phyloP scores from a whole-genome alignment of 2,888 invertebrate species.

The Synergus japonicus region DNA sequence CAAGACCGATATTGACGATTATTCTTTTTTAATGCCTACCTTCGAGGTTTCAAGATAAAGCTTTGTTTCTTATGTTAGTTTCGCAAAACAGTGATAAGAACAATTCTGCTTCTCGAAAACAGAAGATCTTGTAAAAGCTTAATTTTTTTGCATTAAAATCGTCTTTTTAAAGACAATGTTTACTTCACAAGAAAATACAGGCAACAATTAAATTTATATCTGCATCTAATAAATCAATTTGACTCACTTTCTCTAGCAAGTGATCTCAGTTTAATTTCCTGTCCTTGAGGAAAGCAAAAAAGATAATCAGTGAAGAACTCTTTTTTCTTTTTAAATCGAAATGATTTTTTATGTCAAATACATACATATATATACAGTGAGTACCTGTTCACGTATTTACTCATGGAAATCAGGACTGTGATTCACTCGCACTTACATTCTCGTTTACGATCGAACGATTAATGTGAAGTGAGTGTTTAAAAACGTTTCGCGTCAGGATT shows the following conservation, averaged over 20 bases:
- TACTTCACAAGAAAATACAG: background rate
- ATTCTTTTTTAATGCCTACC: constrained; percentile 54
- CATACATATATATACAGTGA: constrained; percentile 18
- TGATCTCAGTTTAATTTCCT: background rate
- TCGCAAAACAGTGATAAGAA: constrained; percentile 53
- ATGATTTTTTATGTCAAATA: constrained; percentile 55
- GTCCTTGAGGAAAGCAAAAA: background rate
- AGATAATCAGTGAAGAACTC: background rate
- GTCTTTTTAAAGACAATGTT: background rate
- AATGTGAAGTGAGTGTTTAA: constrained; percentile 44
- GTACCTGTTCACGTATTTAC: constrained; percentile 51
- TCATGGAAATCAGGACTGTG: constrained; percentile 56
- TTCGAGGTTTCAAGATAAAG: constrained; percentile 57
- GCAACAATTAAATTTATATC: background rate
- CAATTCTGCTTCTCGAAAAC: background rate
- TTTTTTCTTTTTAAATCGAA: background rate
- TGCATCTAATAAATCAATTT: background rate
- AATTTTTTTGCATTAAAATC: background rate
- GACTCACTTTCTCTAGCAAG: constrained; percentile 8
- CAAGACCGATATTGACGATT: constrained; percentile 51
- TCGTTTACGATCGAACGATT: constrained; percentile 57
- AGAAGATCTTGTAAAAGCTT: background rate
- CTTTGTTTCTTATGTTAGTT: constrained; percentile 54
- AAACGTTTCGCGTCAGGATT: constrained; percentile 21
- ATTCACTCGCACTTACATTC: constrained; percentile 55